Evolutionary conservation across 2,888 invertebrate species (phyloP).

Genomic region (Byasa hedistus): DNA sequence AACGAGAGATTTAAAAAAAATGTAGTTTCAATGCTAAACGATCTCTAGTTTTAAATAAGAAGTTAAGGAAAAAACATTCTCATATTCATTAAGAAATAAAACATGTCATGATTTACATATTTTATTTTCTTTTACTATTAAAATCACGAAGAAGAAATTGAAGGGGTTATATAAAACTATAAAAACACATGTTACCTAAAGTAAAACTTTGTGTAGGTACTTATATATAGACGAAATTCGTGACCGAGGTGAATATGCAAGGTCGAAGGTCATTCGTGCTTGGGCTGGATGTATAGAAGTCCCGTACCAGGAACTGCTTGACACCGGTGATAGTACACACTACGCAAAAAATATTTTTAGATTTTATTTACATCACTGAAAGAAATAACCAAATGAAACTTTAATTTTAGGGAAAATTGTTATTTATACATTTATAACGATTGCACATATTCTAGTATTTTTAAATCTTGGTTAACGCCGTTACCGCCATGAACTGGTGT

Average conservation of each 20-base stretch:
- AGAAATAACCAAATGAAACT: too few species aligned
- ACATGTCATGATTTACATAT: too few species aligned
- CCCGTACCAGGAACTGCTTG: constrained; percentile 27
- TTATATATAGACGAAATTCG: constrained; percentile 5
- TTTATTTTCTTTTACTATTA: too few species aligned
- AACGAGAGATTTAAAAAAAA: too few species aligned
- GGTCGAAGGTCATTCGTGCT: constrained; percentile 30
- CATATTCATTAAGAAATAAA: too few species aligned
- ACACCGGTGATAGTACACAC: constrained; percentile 24
- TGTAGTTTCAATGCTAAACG: too few species aligned
- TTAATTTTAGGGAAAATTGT: neutral
- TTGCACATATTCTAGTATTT: neutral
- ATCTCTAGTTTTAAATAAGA: too few species aligned
- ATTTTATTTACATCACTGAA: neutral
- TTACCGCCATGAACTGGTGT: too few species aligned
- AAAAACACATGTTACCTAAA: neutral
- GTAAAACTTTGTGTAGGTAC: neutral
- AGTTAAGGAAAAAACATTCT: too few species aligned
- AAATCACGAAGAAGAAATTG: too few species aligned
- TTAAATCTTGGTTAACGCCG: too few species aligned
- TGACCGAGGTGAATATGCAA: constrained; percentile 27
- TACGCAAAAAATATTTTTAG: constrained; percentile 4
- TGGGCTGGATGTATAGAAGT: constrained; percentile 11
- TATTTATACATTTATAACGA: neutral
- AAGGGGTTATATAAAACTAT: neutral